Evolutionary conservation across 2,797 vertebrate species (phyloP), one percentile per base, ranked within the genome.

Genomic region (Arrhamphus sclerolepis): DNA sequence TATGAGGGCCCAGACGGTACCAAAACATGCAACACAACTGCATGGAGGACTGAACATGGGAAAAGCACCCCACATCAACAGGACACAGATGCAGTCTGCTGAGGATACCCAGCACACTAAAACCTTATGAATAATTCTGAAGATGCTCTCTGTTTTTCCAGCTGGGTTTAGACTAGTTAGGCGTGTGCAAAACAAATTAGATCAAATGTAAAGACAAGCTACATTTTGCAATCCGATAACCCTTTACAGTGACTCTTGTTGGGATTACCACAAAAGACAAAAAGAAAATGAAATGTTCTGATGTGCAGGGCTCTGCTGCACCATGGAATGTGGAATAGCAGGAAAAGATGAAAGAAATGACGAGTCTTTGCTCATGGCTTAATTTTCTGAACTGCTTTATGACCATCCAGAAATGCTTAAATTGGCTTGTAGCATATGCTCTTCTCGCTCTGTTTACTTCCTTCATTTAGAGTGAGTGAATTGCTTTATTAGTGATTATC

Each of bases 401-500:
- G 73, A 75, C 70, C 76, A 73, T 83, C 84, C 80, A 82, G 83
- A 87, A 85, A 83, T 76, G 84, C 82, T 78, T 62, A 84, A 91
- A 90, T 89, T 86, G 78, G 84, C 87, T 88, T 81, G 82, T 81
- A 89, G 88, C 88, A 90, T 88, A 87, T 87, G 89, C 81, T 83
- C 76, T 85, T 78, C 83, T 80, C 82, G 81, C 85, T 86, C 87
- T 83, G 85, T 86, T 91, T 87, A 83, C 77, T 84, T 75, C 83
- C 79, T 85, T 86, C 88, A 88, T 89, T 90, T 83, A 82, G 84
- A 84, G 75, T 85, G 81, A 87, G 83, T 72, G 82, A 90, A 84
- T 91, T 78, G 75, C 84, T 92, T 88, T 89, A 89, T 91, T 89
- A 90, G 87, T 83, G 86, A 91, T 92, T 89, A 91, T 86, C 76